Evolutionary conservation across 1,140 invertebrate genomes (phyloP), one percentile per base, ranked within the genome.

Genomic region (Theocolax elegans): DNA sequence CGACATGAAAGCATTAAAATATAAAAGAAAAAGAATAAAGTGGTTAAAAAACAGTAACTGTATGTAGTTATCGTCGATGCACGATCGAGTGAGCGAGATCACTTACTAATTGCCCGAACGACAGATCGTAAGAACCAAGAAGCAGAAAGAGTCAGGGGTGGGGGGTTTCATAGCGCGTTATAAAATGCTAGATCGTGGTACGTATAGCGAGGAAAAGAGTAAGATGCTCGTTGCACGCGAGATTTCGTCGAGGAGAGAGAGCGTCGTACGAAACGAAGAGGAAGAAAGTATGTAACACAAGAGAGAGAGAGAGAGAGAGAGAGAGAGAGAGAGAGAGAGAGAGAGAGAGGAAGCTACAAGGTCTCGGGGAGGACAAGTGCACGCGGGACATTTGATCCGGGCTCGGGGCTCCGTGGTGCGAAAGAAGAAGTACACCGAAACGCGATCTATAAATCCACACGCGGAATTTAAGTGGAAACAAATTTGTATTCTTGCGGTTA

Each of bases 401-500:
- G 13, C 31, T 38, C 7, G 29, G 38, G 53, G 7, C 73, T 56
- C 42, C 59, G 8, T 71, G 65, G 71, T 9, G 69, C 59, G 67
- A 71, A 70, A 74, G 64, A 74, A n/a, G n/a, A n/a, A n/a, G n/a
- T n/a, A n/a, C n/a, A 67, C 31, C 31, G 4, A 4, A 6, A 10
- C 31, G 10, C 31, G 10, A 35, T 6, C 4, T 35, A 35, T 35
- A 35, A 35, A 35, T 35, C 10, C 31, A 6, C 31, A 63, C 67
- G 31, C 70, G 78, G 78, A 83, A 85, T 84, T 83, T 79, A 79
- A 84, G 82, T 82, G 81, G 78, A 75, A 85, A 84, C 80, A 80
- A 84, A 85, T 84, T 84, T 83, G 82, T 83, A 81, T 75, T 77
- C 75, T 65, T 74, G 74, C 76, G 76, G 72, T 80, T 82, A 85